Evolutionary conservation across 2,888 invertebrate species (phyloP).

Genomic region (Morpho deidamia): DNA sequence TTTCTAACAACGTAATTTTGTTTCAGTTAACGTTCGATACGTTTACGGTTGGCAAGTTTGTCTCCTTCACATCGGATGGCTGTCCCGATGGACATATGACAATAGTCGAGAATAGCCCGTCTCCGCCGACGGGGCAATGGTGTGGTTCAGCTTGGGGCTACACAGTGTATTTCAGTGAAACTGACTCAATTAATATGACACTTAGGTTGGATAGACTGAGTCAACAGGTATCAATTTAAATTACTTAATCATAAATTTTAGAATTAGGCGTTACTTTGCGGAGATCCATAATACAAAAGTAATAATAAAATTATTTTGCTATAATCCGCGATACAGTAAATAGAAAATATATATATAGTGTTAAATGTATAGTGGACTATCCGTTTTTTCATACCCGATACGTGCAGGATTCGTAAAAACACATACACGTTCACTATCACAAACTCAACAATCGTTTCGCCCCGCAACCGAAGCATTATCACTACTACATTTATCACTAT

Average conservation of each 20-base stretch:
- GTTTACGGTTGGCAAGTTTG: conserved; percentile 89
- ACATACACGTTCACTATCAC: too few species aligned
- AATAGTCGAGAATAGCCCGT: conserved; percentile 84
- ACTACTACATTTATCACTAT: too few species aligned
- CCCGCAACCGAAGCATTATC: too few species aligned
- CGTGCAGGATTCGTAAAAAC: too few species aligned
- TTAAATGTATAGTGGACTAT: too few species aligned
- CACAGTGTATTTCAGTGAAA: conserved; percentile 91
- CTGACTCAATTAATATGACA: conserved; percentile 87
- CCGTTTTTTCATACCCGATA: too few species aligned
- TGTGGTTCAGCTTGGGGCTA: conserved; percentile 91
- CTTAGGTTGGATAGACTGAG: conserved; percentile 83
- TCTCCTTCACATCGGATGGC: conserved; percentile 86
- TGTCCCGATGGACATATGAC: conserved; percentile 91
- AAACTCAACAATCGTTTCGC: too few species aligned
- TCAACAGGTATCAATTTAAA: conserved; percentile 78
- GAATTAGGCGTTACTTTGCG: not conserved
- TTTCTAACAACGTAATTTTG: conserved; percentile 29
- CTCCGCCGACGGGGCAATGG: conserved; percentile 87
- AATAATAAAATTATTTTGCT: too few species aligned
- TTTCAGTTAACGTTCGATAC: conserved; percentile 90
- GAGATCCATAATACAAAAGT: too few species aligned
- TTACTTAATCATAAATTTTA: conserved; percentile 51
- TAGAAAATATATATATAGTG: too few species aligned
- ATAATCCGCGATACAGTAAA: too few species aligned